Conservation (phyloP, 1,140 invertebrate species). For the Andricus grossulariae region DNA sequence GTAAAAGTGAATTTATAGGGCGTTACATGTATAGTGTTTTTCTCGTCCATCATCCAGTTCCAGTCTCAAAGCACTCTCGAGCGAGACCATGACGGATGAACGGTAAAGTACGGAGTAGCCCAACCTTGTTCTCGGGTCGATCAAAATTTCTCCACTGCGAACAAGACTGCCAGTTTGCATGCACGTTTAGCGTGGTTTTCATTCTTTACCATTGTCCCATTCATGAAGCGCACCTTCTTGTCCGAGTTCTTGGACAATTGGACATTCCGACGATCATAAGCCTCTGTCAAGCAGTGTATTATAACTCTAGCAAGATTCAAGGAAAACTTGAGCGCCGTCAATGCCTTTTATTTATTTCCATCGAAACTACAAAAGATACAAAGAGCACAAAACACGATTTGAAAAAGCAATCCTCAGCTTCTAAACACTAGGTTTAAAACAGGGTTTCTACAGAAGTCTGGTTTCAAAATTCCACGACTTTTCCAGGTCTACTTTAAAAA, state of each 20-base stretch:
- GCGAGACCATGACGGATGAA: conserved; percentile 19
- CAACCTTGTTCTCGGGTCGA: conserved; percentile 29
- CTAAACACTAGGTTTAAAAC: too few relatives aligned
- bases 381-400: too few relatives aligned
- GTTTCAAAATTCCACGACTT: too few relatives aligned
- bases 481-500: too few relatives aligned
- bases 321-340: not conserved
- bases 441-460: too few relatives aligned
- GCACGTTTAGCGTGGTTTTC: conserved; percentile 16
- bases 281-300: not conserved
- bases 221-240: conserved; percentile 20
- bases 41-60: conserved; percentile 17
- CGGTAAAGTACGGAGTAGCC: conserved; percentile 25
- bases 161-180: conserved; percentile 27
- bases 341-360: too few relatives aligned
- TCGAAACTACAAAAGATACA: too few relatives aligned
- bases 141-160: conserved; percentile 24
- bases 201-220: conserved; percentile 13
- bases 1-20: too few relatives aligned
- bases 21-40: conserved; percentile 13
- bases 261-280: conserved; percentile 21
- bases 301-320: not conserved
- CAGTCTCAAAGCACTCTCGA: conserved; percentile 2
- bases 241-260: conserved; percentile 27
- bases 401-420: too few relatives aligned